Evolutionary conservation across 2,113 vertebrate genomes (phyloP).

Genomic region (Pomatostomus ruficeps): DNA sequence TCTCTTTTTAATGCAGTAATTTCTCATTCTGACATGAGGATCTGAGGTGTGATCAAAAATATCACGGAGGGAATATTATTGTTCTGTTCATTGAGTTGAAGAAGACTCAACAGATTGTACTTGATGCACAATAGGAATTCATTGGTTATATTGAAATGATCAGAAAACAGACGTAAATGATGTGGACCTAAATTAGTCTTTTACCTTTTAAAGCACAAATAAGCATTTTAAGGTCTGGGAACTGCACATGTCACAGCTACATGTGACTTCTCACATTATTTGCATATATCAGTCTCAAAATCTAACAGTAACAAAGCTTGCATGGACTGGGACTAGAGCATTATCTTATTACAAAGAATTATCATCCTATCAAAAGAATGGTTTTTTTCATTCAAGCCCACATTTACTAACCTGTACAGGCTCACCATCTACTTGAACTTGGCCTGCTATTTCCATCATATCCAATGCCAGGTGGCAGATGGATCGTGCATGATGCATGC

Average conservation of each 20-base stretch:
- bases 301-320: neutral
- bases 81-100: neutral
- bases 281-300: neutral
- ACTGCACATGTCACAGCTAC: neutral
- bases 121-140: neutral
- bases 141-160: neutral
- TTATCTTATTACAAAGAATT: neutral
- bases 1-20: neutral
- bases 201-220: neutral
- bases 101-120: neutral
- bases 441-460: conserved; percentile 98
- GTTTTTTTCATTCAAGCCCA: neutral
- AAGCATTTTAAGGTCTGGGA: neutral
- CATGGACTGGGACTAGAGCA: neutral
- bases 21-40: neutral
- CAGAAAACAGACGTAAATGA: neutral
- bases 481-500: conserved; percentile 93
- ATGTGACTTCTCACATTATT: neutral
- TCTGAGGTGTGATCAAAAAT: neutral
- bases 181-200: neutral
- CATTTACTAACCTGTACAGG: conserved; percentile 86
- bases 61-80: neutral
- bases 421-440: conserved; percentile 93
- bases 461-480: conserved; percentile 95
- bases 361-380: neutral